Evolutionary conservation across 2,113 vertebrate genomes (phyloP).

Genomic region (Arvicanthis niloticus): DNA sequence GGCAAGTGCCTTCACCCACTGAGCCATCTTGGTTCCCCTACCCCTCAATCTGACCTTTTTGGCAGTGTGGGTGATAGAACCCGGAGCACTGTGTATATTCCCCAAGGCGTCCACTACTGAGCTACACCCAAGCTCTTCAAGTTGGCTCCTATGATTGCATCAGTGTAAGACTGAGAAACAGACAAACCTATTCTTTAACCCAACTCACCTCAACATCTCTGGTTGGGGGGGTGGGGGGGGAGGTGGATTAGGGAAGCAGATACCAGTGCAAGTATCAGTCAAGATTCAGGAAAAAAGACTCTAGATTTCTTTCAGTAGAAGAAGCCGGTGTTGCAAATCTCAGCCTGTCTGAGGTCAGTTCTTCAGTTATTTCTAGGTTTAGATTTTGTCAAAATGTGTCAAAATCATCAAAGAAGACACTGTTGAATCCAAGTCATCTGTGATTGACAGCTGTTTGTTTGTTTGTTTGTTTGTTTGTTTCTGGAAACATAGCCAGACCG

Average conservation of each 20-base stretch:
- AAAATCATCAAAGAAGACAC: not conserved
- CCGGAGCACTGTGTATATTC: too few relatives aligned
- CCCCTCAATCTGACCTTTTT: too few relatives aligned
- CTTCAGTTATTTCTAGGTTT: constrained; percentile 47
- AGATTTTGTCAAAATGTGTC: constrained; percentile 24
- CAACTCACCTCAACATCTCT: not conserved
- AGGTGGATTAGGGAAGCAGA: too few relatives aligned
- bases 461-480: not conserved
- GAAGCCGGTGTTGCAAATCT: too few relatives aligned
- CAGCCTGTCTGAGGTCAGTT: not conserved
- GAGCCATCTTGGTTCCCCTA: not conserved
- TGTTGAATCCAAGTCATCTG: not conserved
- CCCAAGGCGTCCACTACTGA: not conserved
- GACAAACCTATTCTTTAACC: not conserved
- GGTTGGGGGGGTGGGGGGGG: too few relatives aligned
- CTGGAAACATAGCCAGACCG: not conserved
- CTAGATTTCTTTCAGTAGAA: not conserved
- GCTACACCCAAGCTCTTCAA: not conserved
- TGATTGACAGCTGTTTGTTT: not conserved
- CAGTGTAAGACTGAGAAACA: not conserved
- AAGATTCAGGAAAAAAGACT: not conserved
- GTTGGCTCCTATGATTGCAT: not conserved
- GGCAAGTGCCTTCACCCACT: not conserved
- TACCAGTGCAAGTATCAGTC: not conserved
- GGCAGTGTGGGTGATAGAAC: not conserved